phyloP scores from a whole-genome alignment of 2,797 vertebrate genomes.

The Scleropages formosus region DNA sequence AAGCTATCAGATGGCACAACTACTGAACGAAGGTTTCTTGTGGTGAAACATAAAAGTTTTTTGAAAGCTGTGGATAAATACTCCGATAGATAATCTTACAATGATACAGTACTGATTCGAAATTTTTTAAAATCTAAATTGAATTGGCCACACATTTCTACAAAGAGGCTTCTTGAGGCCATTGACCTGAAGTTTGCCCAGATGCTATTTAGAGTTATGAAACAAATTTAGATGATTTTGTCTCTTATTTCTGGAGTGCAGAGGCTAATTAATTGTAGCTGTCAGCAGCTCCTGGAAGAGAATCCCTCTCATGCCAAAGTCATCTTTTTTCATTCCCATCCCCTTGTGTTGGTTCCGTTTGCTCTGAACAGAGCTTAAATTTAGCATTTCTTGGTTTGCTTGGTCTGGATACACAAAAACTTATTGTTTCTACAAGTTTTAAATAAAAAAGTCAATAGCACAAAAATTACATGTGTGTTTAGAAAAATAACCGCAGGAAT shows the following conservation, averaged over 20 bases:
- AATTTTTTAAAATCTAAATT: background rate
- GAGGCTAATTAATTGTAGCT: slow-evolving; percentile 35
- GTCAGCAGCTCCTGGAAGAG: slow-evolving; percentile 37
- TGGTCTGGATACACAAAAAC: slow-evolving; percentile 27
- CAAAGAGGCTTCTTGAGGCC: background rate
- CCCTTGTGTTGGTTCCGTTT: background rate
- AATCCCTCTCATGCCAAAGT: slow-evolving; percentile 35
- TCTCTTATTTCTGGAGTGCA: background rate
- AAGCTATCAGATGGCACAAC: too few species aligned
- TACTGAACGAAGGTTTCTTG: too few species aligned
- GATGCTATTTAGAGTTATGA: background rate
- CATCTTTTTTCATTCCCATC: slow-evolving; percentile 30
- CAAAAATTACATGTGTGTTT: slow-evolving; percentile 33
- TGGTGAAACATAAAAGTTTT: too few species aligned
- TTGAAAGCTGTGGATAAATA: background rate
- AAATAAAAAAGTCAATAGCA: slow-evolving; percentile 46
- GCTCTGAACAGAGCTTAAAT: slow-evolving; percentile 33
- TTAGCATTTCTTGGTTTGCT: slow-evolving; percentile 42
- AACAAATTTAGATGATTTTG: background rate
- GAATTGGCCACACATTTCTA: background rate
- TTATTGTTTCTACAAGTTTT: slow-evolving; percentile 41
- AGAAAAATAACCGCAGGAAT: slow-evolving; percentile 17
- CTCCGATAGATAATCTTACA: slow-evolving; percentile 14
- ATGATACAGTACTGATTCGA: slow-evolving; percentile 3
- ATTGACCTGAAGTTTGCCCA: background rate